Base-by-base conservation (phyloP, 2,888 invertebrate species). In the Tenthredo distinguenda region DNA sequence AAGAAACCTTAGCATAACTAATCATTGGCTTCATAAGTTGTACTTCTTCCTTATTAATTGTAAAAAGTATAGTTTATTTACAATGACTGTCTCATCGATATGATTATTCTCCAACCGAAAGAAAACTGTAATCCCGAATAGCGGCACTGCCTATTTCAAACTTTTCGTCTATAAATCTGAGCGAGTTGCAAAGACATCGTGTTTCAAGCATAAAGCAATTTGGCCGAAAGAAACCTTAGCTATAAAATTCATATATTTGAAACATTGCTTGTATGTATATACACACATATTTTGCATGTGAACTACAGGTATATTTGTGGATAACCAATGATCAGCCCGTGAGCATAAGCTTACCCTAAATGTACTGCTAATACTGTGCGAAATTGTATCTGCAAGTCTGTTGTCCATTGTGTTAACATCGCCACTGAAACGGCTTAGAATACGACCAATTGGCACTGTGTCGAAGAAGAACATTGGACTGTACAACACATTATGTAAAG, bases 401-500 rank as follows among this genome's bases (percentile, higher is more conserved):
- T 93, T 91, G 92, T 96, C 95, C 93, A 95, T 90, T 87, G 94
- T 92, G 91, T 95, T 94, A 87, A 95, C 92, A 92, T 96, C 96
- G 88, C 93, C 94, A 87, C 95, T 94, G 91, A 96, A 95, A 87
- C 96, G 94, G 92, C 95, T 95, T 84, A 96, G 92, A 87, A 96
- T 94, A 84, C 96, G 94, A 86, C 96, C 96, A 87, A 94, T 91
- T 12, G 96, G 96, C 87, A 95, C 95, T 58, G 94, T 95, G 92
- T 96, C 96, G 92, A 96, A 96, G 93, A 96, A 95, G 84, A 92
- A 91, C 93, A 95, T 94, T 21, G 96, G 96, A 86, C 94, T 94
- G 87, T 94, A 94, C 87, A 96, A 90, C 88, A 95, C 92, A 89
- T 93, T 93, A 72, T 89, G 85, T 86, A 96, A 93, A 88, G 96